A percentile compares a stretch with the other conserved stretches of the same genome.
Conservation (phyloP, 2,113 vertebrate species). For the Spermophilus dauricus region DNA sequence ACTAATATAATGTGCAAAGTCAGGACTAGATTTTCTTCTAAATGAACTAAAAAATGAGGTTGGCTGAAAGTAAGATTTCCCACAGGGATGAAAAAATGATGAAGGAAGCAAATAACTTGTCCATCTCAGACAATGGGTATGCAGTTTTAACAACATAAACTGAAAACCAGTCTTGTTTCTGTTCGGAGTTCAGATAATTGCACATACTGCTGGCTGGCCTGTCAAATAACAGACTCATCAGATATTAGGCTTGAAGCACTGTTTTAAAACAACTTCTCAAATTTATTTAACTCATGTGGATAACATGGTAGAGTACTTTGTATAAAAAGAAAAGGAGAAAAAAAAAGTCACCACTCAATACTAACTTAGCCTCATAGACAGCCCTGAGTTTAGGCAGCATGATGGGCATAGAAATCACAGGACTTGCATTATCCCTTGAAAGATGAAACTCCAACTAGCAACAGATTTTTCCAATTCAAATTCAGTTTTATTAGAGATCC, state of each 20-base stretch:
- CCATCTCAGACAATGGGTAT: conserved; percentile 66
- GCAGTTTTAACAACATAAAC: conserved; percentile 72
- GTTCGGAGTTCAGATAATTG: conserved; percentile 57
- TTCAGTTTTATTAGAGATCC: conserved; percentile 59
- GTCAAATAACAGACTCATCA: conserved; percentile 66
- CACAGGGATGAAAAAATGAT: conserved; percentile 73
- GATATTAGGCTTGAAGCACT: background rate
- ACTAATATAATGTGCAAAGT: conserved; percentile 66
- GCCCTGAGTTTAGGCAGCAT: background rate
- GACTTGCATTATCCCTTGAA: conserved; percentile 17
- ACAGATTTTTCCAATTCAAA: conserved; percentile 62
- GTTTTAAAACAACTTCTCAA: conserved; percentile 72
- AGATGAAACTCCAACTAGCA: background rate
- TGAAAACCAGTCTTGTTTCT: conserved; percentile 70
- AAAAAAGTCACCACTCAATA: background rate
- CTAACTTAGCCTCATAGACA: background rate
- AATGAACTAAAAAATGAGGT: conserved; percentile 72
- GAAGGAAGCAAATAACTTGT: conserved; percentile 74
- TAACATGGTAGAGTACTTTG: conserved; percentile 41
- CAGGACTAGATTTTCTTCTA: conserved; percentile 68
- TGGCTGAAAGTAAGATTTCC: conserved; percentile 67
- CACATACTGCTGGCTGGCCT: conserved; percentile 22
- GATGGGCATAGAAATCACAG: background rate
- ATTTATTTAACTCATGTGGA: conserved; percentile 75
- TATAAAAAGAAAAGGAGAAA: background rate